Evolutionary conservation across 1,140 invertebrate species (phyloP).

Genomic region (Oryctes rhinoceros): DNA sequence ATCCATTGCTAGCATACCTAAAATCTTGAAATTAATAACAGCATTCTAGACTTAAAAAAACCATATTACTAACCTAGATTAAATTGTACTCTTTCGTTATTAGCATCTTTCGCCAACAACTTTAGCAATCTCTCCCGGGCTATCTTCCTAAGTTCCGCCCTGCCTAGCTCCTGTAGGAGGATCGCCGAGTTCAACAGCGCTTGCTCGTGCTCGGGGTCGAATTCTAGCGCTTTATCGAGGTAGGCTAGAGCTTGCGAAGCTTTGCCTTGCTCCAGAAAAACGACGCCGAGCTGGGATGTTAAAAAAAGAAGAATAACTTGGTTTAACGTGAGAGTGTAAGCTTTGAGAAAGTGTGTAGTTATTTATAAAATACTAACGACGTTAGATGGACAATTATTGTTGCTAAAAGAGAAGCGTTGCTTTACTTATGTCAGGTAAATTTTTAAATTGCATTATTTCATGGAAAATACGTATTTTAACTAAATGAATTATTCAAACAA

Average conservation of each 20-base stretch:
- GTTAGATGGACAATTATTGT: no score
- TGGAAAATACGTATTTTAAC: no score
- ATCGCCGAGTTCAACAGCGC: conserved; percentile 95
- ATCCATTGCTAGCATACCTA: conserved; percentile 88
- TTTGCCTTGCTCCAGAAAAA: conserved; percentile 91
- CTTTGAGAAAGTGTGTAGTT: no score
- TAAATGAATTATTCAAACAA: no score
- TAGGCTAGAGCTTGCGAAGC: conserved; percentile 89
- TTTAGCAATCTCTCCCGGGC: conserved; percentile 83
- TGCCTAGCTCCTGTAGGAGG: conserved; percentile 87
- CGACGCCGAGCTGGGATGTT: conserved; percentile 84
- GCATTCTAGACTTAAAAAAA: not conserved
- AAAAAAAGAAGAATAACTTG: not conserved
- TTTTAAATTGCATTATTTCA: no score
- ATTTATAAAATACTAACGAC: no score
- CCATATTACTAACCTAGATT: conserved; percentile 74
- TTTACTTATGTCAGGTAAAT: no score
- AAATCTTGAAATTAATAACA: conserved; percentile 12
- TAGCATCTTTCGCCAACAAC: conserved; percentile 78
- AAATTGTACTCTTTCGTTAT: conserved; percentile 91
- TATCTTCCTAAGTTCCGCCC: conserved; percentile 78
- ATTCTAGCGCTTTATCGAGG: conserved; percentile 90
- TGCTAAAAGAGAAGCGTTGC: no score
- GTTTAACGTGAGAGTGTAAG: no score
- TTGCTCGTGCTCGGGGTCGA: conserved; percentile 94